Evolutionary conservation across 2,113 vertebrate species (phyloP), one percentile per base, ranked within the genome.

Genomic region (Euleptes europaea): DNA sequence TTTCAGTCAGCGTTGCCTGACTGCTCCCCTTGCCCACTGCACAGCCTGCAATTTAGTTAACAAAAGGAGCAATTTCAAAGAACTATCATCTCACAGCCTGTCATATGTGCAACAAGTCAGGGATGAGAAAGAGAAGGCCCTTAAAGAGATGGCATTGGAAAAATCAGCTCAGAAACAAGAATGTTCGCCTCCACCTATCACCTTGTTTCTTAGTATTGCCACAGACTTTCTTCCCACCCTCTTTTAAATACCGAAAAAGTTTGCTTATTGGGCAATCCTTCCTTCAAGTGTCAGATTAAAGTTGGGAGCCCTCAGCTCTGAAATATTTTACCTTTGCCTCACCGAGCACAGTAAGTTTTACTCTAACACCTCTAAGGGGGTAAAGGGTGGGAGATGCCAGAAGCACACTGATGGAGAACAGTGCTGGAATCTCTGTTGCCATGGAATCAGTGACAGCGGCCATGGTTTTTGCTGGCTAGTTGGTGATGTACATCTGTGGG

Each of bases 11-110:
- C 73, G 11, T 19, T 87, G 85, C 73, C 88, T 91, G 92, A 91
- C 94, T 93, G 86, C 92, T 93, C 80, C 89, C 92, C 88, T 84
- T 92, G 92, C 91, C 90, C 92, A 90, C 13, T 35, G 69, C 63
- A 81, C 85, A 96, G 90, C 91, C 94, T 95, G 84, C 84, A 95
- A 95, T 96, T 96, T 94, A 89, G 92, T 94, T 96, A 96, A 96
- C 95, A 96, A 95, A 95, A 94, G 51, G 84, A 95, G 85, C 92
- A 85, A 91, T 94, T 93, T 92, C 67, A 91, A 87, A 90, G 91
- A 96, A 89, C 90, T 91, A 70, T 86, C 89, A 92, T 93, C 88
- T 93, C 90, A 79, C 86, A 51, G 72, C 63, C 88, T 91, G 84
- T 85, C 78, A 91, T 82, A 93, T 86, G 88, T 63, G 80, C n/a